Evolutionary conservation across 2,888 invertebrate genomes (phyloP).

Genomic region (Oscheius sp.): DNA sequence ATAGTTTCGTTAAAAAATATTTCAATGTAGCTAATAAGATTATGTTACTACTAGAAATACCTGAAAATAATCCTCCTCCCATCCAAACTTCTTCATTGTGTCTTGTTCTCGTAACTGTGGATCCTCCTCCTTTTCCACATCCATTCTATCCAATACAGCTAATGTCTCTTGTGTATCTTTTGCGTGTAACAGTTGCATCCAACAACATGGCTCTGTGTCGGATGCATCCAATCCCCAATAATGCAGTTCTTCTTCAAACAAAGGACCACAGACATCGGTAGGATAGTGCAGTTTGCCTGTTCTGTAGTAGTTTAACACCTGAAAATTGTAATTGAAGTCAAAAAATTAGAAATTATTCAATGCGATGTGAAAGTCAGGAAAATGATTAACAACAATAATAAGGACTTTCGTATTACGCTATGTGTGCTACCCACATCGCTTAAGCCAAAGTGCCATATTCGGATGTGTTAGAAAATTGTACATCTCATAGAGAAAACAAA

Average conservation of each 20-base stretch:
- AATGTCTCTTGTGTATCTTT: conserved; percentile 95
- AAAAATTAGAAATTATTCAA: neutral
- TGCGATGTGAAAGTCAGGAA: too few relatives aligned
- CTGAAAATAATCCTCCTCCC: conserved; percentile 91
- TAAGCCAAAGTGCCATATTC: too few relatives aligned
- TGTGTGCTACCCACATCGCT: neutral
- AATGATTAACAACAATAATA: too few relatives aligned
- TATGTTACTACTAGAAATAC: conserved; percentile 76
- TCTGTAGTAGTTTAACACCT: conserved; percentile 91
- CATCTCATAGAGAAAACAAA: too few relatives aligned
- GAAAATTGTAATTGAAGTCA: conserved; percentile 71
- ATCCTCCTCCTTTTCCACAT: conserved; percentile 79
- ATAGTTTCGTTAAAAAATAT: too few relatives aligned
- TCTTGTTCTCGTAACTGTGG: conserved; percentile 80
- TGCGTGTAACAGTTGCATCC: conserved; percentile 79
- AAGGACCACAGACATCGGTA: conserved; percentile 97
- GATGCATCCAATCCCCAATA: conserved; percentile 98
- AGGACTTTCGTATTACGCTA: too few relatives aligned
- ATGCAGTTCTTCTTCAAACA: conserved; percentile 96
- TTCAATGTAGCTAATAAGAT: neutral
- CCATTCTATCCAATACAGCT: conserved; percentile 93
- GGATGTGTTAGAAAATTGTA: too few relatives aligned
- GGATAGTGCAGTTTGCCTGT: conserved; percentile 86
- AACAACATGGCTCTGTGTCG: conserved; percentile 99
- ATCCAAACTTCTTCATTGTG: conserved; percentile 83